Evolutionary conservation across 2,113 vertebrate genomes (phyloP).

Genomic region (Petaurus breviceps): DNA sequence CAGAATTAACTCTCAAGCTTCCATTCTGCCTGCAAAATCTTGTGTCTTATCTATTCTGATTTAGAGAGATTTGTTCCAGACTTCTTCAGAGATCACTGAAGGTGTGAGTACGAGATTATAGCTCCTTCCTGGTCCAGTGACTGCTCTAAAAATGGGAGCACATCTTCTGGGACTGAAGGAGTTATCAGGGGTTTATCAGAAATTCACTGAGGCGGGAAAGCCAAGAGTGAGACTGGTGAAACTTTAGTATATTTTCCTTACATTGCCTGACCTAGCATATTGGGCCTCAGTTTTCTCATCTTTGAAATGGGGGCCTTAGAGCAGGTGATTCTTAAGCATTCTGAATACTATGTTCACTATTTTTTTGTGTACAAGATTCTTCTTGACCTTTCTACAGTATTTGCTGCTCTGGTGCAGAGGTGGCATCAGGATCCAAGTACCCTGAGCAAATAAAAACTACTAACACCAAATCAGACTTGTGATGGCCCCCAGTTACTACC

Average conservation of each 20-base stretch:
- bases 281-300: not conserved
- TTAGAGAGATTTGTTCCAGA: not conserved
- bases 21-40: not conserved
- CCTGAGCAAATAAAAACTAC: not conserved
- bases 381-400: not conserved
- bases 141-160: not conserved
- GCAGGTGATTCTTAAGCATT: not conserved
- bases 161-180: not conserved
- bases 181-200: not conserved
- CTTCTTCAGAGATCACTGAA: not conserved
- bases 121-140: not conserved
- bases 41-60: not conserved
- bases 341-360: not conserved
- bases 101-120: not conserved
- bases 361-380: not conserved
- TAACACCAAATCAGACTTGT: not conserved
- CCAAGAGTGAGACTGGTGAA: no score
- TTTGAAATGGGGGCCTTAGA: not conserved
- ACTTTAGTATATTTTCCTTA: no score
- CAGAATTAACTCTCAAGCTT: not conserved
- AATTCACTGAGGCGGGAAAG: not conserved
- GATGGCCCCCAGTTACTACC: not conserved
- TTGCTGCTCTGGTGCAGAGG: not conserved
- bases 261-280: not conserved
- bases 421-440: not conserved